phyloP scores from a whole-genome alignment of 2,888 invertebrate species.

The Lacanobia wlatinum region DNA sequence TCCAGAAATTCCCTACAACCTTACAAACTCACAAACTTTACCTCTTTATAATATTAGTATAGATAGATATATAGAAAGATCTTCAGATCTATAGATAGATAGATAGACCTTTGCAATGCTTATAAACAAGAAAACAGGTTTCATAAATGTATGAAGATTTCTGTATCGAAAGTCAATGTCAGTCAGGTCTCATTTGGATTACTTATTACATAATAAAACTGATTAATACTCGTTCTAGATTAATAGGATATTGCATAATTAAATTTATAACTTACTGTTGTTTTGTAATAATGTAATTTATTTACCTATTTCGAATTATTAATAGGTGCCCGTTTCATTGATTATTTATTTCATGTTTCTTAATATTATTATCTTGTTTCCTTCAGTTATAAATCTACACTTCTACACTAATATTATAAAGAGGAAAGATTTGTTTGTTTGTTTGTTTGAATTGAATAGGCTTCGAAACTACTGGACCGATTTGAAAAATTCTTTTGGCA shows the following conservation, averaged over 20 bases:
- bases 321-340: background rate
- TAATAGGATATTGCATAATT: constrained; percentile 17
- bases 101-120: background rate
- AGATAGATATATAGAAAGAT: background rate
- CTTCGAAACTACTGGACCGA: too few species aligned
- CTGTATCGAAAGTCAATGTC: constrained; percentile 29
- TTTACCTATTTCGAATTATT: background rate
- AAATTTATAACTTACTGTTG: background rate
- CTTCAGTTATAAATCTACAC: background rate
- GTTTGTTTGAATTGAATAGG: too few species aligned
- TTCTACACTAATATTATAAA: too few species aligned
- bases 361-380: constrained; percentile 20
- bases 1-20: too few species aligned
- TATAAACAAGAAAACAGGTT: constrained; percentile 27
- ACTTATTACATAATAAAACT: constrained; percentile 4
- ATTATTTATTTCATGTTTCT: constrained; percentile 9
- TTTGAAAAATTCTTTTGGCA: too few species aligned
- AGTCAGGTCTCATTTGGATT: background rate
- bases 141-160: background rate
- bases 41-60: too few species aligned
- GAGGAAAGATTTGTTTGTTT: too few species aligned
- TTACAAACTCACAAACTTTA: too few species aligned
- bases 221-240: constrained; percentile 6
- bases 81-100: too few species aligned
- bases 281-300: background rate